These are phyloP conservation scores for Pachydiplax longipennis DNA, from an alignment of 2,888 invertebrate genomes.

Conservation along the genomic window DNA sequence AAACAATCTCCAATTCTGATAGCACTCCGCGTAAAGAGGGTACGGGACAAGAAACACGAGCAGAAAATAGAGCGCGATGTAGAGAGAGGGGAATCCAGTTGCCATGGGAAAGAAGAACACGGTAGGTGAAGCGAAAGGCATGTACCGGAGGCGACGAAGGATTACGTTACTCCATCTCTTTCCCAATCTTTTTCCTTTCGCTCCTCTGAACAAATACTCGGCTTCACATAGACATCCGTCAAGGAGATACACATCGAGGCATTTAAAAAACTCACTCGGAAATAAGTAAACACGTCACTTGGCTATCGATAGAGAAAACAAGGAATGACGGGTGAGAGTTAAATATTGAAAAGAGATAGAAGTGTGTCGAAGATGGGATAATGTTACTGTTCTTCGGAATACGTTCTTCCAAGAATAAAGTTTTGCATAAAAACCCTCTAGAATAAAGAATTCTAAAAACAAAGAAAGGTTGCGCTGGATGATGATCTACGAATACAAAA, in stretches of 20 bases:
- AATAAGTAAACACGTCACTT: neutral
- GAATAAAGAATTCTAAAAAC: too few species aligned
- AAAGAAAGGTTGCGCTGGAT: too few species aligned
- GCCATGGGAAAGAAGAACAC: neutral
- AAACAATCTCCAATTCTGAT: too few species aligned
- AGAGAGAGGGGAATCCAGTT: neutral
- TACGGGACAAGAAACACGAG: too few species aligned
- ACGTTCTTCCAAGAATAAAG: too few species aligned
- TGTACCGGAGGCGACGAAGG: neutral
- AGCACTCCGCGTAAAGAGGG: too few species aligned
- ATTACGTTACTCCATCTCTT: neutral
- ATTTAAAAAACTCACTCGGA: neutral
- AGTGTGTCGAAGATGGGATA: too few species aligned
- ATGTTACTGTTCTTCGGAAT: too few species aligned
- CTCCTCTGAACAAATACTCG: neutral
- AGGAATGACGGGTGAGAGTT: neutral
- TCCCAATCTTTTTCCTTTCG: neutral
- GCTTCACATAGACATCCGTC: neutral
- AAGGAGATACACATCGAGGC: neutral
- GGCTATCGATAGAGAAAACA: neutral
- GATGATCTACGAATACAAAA: too few species aligned
- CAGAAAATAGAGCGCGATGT: too few species aligned
- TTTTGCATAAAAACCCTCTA: too few species aligned
- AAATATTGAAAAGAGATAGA: too few species aligned
- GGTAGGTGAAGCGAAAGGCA: conserved; percentile 1